Evolutionary conservation across 1,140 invertebrate genomes (phyloP).

Genomic region (Apocrypta bakeri): DNA sequence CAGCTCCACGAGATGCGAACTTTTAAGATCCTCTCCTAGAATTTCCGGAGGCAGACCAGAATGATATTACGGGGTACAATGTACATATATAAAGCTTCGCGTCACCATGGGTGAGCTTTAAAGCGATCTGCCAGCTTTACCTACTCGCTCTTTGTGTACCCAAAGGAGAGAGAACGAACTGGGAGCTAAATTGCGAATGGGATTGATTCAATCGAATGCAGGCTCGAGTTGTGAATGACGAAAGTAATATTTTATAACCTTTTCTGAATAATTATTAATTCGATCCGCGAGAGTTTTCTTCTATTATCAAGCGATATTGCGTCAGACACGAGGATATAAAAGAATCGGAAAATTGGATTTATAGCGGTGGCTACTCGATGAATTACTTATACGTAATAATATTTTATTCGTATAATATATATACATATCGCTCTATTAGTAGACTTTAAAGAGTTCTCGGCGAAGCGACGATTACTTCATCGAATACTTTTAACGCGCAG

Average conservation of each 20-base stretch:
- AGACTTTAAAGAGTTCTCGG: slow-evolving; percentile 17
- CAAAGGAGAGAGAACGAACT: neutral
- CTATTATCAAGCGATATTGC: no score
- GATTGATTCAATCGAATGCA: neutral
- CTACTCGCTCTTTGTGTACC: slow-evolving; percentile 37
- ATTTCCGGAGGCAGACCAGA: neutral
- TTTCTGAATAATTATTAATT: slow-evolving; percentile 1
- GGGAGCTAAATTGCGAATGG: neutral
- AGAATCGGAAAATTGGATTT: no score
- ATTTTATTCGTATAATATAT: no score
- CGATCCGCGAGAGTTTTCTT: no score
- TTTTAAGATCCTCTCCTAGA: slow-evolving; percentile 21
- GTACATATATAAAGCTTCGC: neutral
- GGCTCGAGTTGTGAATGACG: neutral
- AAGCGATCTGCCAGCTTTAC: slow-evolving; percentile 10
- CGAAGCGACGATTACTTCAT: neutral
- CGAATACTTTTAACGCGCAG: neutral
- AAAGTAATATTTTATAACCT: slow-evolving; percentile 34
- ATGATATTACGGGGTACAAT: no score
- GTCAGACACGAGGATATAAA: no score
- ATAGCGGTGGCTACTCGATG: no score
- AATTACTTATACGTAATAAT: no score
- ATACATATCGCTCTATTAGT: no score
- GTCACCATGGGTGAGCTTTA: neutral
- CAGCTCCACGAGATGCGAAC: neutral